Percentiles rank a stretch among this genome's conserved stretches.
These are phyloP conservation scores for Cyanoramphus novaezelandiae DNA, from an alignment of 2,113 vertebrate genomes.

Conservation along the genomic window DNA sequence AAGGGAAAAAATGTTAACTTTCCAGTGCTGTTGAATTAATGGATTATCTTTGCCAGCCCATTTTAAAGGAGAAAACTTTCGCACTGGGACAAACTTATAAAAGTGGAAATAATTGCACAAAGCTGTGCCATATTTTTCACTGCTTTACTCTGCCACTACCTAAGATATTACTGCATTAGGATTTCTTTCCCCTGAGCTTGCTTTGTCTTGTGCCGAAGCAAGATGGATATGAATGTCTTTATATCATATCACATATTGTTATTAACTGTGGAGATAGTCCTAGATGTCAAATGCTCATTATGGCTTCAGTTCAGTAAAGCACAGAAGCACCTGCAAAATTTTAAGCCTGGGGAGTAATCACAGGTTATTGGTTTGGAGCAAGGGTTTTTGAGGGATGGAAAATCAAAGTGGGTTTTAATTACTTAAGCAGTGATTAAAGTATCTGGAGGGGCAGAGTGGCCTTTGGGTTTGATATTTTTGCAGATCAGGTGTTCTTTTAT, in stretches of 20 bases:
- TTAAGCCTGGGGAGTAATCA: neutral
- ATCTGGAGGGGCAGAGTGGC: neutral
- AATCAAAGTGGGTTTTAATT: neutral
- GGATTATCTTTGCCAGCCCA: conserved; percentile 53
- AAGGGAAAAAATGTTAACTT: conserved; percentile 67
- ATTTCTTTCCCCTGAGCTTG: conserved; percentile 9
- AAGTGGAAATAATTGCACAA: conserved; percentile 33
- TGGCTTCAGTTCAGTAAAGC: neutral
- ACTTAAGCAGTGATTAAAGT: neutral
- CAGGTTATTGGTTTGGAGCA: neutral
- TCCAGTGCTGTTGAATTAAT: conserved; percentile 71
- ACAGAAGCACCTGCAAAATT: neutral
- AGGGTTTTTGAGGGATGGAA: neutral
- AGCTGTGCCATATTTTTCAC: conserved; percentile 23
- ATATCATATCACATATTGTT: neutral
- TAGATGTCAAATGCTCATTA: neutral
- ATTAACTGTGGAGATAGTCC: neutral
- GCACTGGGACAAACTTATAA: conserved; percentile 49
- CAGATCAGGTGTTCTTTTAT: neutral
- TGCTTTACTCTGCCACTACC: conserved; percentile 5
- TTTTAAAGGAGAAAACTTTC: conserved; percentile 59
- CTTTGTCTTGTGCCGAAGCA: conserved; percentile 33
- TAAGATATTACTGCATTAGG: conserved; percentile 21
- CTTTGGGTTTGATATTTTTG: neutral
- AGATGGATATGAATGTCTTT: neutral